Evolutionary conservation across 2,797 vertebrate genomes (phyloP), one percentile per base, ranked within the genome.

Genomic region (Cichlasoma orientale): DNA sequence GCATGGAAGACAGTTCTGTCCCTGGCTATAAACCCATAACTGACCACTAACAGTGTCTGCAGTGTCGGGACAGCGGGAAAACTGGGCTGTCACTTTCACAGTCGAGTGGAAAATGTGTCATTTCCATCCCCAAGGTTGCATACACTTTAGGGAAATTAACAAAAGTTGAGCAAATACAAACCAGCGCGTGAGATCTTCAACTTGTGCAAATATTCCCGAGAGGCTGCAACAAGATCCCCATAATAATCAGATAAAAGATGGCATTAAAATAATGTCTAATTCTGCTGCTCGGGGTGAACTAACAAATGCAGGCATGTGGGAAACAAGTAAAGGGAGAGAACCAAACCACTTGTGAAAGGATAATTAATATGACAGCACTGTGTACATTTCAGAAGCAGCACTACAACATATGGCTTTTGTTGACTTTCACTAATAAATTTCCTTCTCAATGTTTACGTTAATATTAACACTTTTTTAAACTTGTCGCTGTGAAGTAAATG

Each of bases 1-100:
- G 92, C 92, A 91, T 52, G 84, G 90, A 92, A 92, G 92, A 92
- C 87, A 89, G 85, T 80, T 89, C 61, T 80, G 89, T 90, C 84
- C 82, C 87, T 75, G 82, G 80, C 82, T 63, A 36, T 84, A 79
- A 90, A 91, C 84, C 79, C 82, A 54, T 29, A 81, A 84, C 87
- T 87, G 83, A 89, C 88, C 89, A 69, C 68, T n/a, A 82, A 74
- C 77, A 73, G 76, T 50, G 66, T 82, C 81, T 55, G 80, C 77
- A 57, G 79, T 50, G 11, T 54, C 55, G 41, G 86, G 72, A 72
- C 81, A 53, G 77, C 55, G 55, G 31, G 69, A 52, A 69, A 55
- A 82, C 79, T n/a, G 78, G 57, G 52, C 76, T 50, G 82, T 58
- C 38, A 21, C 7, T 50, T 57, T 74, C 82, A 50, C 61, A 77